Evolutionary conservation across 2,113 vertebrate genomes (phyloP).

Genomic region (Uria aalge): DNA sequence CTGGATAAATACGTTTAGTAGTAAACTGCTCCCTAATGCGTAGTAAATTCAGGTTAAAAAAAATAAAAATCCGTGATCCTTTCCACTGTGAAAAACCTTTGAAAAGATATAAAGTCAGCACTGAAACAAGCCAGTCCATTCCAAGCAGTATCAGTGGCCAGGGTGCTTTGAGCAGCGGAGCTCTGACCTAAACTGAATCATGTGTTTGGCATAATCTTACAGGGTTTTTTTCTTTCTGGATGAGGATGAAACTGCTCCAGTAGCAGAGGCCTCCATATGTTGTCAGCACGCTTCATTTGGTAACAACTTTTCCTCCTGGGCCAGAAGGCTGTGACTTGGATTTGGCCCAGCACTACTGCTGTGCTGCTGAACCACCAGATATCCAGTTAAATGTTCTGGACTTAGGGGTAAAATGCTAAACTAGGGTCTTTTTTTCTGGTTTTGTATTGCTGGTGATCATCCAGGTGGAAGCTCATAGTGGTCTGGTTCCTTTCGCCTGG

Average conservation of each 20-base stretch:
- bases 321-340: slow-evolving; percentile 15
- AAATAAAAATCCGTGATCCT: background rate
- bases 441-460: background rate
- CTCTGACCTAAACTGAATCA: slow-evolving; percentile 12
- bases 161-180: background rate
- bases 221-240: background rate
- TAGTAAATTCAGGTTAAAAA: background rate
- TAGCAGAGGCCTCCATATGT: slow-evolving; percentile 40
- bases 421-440: background rate
- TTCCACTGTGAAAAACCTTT: background rate
- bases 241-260: slow-evolving; percentile 16
- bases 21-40: background rate
- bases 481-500: background rate
- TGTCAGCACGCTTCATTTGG: slow-evolving; percentile 39
- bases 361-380: background rate
- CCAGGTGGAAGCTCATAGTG: background rate
- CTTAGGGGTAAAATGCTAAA: background rate
- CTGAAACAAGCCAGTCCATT: background rate
- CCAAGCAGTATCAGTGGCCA: background rate
- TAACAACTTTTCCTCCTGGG: slow-evolving; percentile 25
- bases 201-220: slow-evolving; percentile 16
- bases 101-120: background rate
- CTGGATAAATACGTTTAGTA: background rate
- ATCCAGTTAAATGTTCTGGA: background rate
- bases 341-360: slow-evolving; percentile 3